Conservation (phyloP, 1,140 invertebrate species). For the Pseudachorutes palmiensis region DNA sequence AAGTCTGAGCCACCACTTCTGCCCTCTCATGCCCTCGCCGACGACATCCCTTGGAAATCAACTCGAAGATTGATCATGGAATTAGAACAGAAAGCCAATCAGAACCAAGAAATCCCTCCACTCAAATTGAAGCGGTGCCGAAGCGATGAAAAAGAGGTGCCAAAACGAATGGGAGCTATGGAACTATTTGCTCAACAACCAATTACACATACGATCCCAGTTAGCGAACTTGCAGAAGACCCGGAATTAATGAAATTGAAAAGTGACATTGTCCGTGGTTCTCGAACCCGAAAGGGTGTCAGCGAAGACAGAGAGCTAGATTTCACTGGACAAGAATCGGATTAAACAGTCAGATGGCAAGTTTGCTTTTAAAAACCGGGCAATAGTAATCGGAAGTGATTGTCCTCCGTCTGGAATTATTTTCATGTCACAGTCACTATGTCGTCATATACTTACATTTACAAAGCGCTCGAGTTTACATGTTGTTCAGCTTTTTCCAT, state of each 20-base stretch:
- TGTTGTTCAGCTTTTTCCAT: no score
- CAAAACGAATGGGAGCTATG: neutral
- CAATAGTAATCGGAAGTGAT: no score
- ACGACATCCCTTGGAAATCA: slow-evolving; percentile 1
- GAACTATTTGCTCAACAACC: slow-evolving; percentile 2
- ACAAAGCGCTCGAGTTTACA: no score
- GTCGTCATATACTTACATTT: no score
- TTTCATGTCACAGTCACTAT: no score
- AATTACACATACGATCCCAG: neutral
- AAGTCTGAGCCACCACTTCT: neutral
- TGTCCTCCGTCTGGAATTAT: no score
- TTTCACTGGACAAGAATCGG: neutral
- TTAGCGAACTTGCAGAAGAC: slow-evolving; percentile 8
- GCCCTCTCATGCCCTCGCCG: neutral
- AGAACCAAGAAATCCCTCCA: no score
- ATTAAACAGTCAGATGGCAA: no score
- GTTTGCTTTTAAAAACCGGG: no score
- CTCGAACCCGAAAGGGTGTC: slow-evolving; percentile 16
- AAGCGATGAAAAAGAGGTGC: neutral
- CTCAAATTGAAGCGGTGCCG: neutral
- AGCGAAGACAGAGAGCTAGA: neutral
- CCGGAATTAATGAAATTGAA: slow-evolving; percentile 16
- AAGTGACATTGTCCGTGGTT: slow-evolving; percentile 15
- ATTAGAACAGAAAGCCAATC: neutral
- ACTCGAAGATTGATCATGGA: neutral